Evolutionary conservation across 2,888 invertebrate genomes (phyloP), one percentile per base, ranked within the genome.

Genomic region (Rhaphigaster nebulosa): DNA sequence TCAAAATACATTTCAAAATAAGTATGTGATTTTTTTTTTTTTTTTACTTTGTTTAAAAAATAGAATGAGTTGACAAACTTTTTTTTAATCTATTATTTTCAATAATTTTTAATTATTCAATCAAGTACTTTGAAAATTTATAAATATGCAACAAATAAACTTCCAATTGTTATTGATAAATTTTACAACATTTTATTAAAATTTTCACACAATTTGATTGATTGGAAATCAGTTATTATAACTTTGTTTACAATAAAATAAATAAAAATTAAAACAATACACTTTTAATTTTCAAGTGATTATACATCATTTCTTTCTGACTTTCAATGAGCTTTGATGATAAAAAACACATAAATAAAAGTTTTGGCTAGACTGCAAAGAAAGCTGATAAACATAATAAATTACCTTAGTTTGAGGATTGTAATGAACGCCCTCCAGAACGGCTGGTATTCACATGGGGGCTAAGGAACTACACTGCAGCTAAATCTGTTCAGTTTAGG

Each of bases 391-490:
- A 84, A 84, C 45, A 84, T 45, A 84, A 84, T 84, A 84, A 84
- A 84, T 87, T 88, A 88, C 88, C 88, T 88, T 88, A 41, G 54
- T 56, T 88, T 56, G 88, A 29, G 54, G 88, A 88, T 88, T 84
- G 84, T 45, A 84, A 84, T 50, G 84, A 84, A 45, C 50, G 84
- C 6, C 88, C 41, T 60, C 88, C 88, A 60, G 88, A 60, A 70
- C 45, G 65, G 89, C 52, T 89, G 70, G 52, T 80, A 89, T 89
- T 89, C 89, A 60, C 89, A 80, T 89, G 89, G 29, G 89, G 80
- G 41, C 89, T 89, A 89, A 89, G 89, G 89, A 89, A 89, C 76
- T 89, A 76, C 65, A 89, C 89, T 89, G 89, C 89, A 45, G 89
- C 89, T 89, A 89, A 89, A 89, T 89, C 89, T 89, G 89, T 89